phyloP scores from a whole-genome alignment of 53 echinoderm and acorn worm genomes.

The Patiria pectinifera region DNA sequence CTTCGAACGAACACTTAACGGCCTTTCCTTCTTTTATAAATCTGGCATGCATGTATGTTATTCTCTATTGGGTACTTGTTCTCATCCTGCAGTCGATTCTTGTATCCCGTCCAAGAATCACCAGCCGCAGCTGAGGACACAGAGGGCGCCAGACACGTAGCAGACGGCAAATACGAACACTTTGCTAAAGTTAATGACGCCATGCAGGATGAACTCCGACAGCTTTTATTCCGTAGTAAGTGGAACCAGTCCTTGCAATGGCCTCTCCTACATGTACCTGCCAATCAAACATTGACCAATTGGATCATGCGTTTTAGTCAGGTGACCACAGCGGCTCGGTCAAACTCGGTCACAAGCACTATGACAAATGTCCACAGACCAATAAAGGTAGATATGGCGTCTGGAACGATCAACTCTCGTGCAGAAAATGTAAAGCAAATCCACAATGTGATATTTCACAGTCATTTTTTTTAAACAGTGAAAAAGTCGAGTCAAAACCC shows the following conservation, averaged over 20 bases:
- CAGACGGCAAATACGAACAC: slow-evolving; percentile 93
- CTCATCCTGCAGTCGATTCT: slow-evolving; percentile 71
- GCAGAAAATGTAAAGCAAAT: too few relatives aligned
- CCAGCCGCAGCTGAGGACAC: slow-evolving; percentile 11
- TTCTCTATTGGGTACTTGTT: too few relatives aligned
- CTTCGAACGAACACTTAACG: too few relatives aligned
- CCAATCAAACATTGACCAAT: not conserved
- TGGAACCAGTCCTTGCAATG: not conserved
- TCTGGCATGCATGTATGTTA: too few relatives aligned
- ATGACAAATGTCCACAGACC: too few relatives aligned
- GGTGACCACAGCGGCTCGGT: too few relatives aligned
- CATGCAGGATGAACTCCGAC: slow-evolving; percentile 77
- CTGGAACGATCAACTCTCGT: too few relatives aligned
- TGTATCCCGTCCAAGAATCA: slow-evolving; percentile 75
- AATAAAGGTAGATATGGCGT: too few relatives aligned
- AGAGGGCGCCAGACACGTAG: slow-evolving; percentile 42
- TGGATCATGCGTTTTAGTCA: too few relatives aligned
- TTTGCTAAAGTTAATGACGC: slow-evolving; percentile 83
- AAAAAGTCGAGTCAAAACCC: not conserved
- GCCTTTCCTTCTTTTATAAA: too few relatives aligned
- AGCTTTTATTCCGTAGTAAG: slow-evolving; percentile 76
- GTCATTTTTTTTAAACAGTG: not conserved
- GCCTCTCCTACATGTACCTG: not conserved
- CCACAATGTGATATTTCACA: too few relatives aligned
- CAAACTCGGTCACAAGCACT: too few relatives aligned